These are phyloP conservation scores for Atopsyche davidsoni DNA, from an alignment of 1,140 invertebrate genomes.

Conservation along the genomic window DNA sequence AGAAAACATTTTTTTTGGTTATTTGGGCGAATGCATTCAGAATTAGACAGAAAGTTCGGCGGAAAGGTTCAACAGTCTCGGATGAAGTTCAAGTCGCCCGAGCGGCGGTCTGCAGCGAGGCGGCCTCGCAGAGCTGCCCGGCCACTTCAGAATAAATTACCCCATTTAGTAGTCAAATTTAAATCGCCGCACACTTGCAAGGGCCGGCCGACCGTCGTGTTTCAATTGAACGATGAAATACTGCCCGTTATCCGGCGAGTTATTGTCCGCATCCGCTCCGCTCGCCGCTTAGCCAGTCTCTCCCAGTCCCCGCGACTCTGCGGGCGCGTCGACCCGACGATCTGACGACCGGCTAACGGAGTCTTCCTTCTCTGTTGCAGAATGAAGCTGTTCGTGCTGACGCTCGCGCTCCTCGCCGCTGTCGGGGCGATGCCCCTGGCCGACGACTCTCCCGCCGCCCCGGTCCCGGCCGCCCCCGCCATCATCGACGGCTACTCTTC, in stretches of 20 bases:
- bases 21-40: too few relatives aligned
- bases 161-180: constrained; percentile 14
- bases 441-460: constrained; percentile 1
- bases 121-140: not conserved
- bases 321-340: constrained; percentile 4
- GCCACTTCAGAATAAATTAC: constrained; percentile 17
- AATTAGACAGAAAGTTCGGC: too few relatives aligned
- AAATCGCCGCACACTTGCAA: constrained; percentile 10
- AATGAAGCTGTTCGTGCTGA: constrained; percentile 27
- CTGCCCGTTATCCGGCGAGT: constrained; percentile 20
- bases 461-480: not conserved
- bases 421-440: constrained; percentile 21
- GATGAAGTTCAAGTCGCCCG: too few relatives aligned
- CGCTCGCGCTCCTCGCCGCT: constrained; percentile 21
- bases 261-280: constrained; percentile 28
- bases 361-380: constrained; percentile 21
- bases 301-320: constrained; percentile 6
- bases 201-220: constrained; percentile 7
- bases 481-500: constrained; percentile 24
- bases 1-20: too few relatives aligned
- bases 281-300: not conserved
- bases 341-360: constrained; percentile 18
- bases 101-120: not conserved
- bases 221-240: constrained; percentile 28
- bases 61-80: too few relatives aligned